These are phyloP conservation scores for Lophochroa leadbeateri DNA, from an alignment of 2,113 vertebrate species.

Conservation along the genomic window DNA sequence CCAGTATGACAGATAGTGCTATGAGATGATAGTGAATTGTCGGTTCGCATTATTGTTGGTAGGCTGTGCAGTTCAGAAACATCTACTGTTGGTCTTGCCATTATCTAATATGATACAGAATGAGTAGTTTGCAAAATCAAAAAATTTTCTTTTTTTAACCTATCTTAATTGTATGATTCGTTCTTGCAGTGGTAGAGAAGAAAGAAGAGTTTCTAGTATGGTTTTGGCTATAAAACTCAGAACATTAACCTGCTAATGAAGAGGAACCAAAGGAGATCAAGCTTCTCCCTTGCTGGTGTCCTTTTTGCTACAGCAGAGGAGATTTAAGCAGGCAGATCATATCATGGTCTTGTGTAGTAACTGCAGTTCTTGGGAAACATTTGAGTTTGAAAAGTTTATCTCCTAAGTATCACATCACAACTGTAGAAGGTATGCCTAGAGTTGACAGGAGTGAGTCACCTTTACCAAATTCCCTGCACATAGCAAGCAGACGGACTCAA, in stretches of 20 bases:
- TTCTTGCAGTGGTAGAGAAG: background rate
- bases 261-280: background rate
- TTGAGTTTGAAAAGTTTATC: background rate
- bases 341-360: background rate
- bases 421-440: background rate
- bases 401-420: background rate
- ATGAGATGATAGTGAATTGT: background rate
- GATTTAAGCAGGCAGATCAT: background rate
- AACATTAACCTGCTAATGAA: background rate
- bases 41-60: background rate
- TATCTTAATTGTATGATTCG: background rate
- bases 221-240: background rate
- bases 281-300: background rate
- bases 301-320: background rate
- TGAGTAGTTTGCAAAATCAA: background rate
- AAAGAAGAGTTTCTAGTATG: background rate
- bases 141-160: background rate
- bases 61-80: background rate
- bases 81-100: background rate
- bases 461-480: background rate
- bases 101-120: background rate
- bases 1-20: background rate
- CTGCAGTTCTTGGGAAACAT: background rate
- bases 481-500: background rate
- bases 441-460: background rate